Percentiles rank a stretch among this genome's conserved stretches.
These are phyloP conservation scores for Haliaeetus leucogaster DNA, from an alignment of 2,113 vertebrate genomes.

Conservation along the genomic window DNA sequence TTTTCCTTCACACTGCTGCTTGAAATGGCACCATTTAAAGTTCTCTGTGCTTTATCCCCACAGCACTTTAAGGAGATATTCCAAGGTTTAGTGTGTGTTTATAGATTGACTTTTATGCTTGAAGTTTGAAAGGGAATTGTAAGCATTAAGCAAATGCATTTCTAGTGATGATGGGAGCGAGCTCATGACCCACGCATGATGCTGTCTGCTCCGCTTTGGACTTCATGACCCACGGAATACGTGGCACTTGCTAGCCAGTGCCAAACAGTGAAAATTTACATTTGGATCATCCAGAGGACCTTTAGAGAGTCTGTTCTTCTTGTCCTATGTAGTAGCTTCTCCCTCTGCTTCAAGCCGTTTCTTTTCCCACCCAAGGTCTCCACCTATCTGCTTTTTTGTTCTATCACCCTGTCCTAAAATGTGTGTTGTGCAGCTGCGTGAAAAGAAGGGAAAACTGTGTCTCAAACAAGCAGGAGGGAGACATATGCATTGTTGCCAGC, in stretches of 20 bases:
- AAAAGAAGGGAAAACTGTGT: not conserved
- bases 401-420: not conserved
- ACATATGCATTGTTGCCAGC: not conserved
- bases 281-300: not conserved
- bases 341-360: not conserved
- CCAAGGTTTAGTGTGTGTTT: not conserved
- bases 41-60: not conserved
- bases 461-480: not conserved
- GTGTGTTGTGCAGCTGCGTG: not conserved
- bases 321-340: not conserved
- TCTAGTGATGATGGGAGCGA: not conserved
- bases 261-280: not conserved
- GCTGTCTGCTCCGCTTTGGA: not conserved
- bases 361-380: not conserved
- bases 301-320: not conserved
- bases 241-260: not conserved
- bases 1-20: not conserved
- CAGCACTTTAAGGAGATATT: not conserved
- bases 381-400: not conserved
- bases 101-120: not conserved
- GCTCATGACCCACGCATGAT: not conserved
- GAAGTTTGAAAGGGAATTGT: not conserved
- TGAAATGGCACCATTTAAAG: not conserved
- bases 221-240: not conserved
- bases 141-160: not conserved